phyloP scores from a whole-genome alignment of 1,140 invertebrate species.

The Hylaeus anthracinus region DNA sequence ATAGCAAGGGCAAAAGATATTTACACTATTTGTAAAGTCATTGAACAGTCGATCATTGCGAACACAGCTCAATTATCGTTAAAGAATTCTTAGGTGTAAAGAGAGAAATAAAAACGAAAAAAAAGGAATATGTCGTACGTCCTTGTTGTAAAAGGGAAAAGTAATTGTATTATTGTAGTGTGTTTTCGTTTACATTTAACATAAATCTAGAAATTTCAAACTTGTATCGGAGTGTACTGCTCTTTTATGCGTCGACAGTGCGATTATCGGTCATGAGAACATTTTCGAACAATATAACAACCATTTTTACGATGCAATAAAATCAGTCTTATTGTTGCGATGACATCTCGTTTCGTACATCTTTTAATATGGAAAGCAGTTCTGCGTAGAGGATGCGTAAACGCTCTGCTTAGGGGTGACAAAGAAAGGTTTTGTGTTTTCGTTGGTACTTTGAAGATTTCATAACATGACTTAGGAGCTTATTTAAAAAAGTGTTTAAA shows the following conservation, averaged over 20 bases:
- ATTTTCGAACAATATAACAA: conserved; percentile 6
- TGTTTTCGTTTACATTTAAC: conserved; percentile 38
- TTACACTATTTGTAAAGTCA: conserved; percentile 40
- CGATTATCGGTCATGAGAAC: conserved; percentile 11
- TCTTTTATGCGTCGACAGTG: conserved; percentile 35
- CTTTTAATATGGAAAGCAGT: neutral
- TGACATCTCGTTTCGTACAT: conserved; percentile 20
- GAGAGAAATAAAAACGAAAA: conserved; percentile 1
- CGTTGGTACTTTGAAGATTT: neutral
- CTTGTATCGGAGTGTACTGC: conserved; percentile 22
- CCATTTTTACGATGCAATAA: conserved; percentile 12
- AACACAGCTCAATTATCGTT: conserved; percentile 35
- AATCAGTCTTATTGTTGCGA: conserved; percentile 25
- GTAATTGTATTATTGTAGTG: conserved; percentile 36
- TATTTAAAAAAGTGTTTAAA: neutral
- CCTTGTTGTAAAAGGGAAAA: conserved; percentile 16
- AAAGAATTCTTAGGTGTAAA: conserved; percentile 33
- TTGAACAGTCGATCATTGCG: conserved; percentile 26
- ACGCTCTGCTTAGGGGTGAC: conserved; percentile 41
- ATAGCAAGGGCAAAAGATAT: conserved; percentile 26
- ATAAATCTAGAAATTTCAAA: conserved; percentile 3
- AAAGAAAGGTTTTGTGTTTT: neutral
- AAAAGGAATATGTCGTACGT: neutral
- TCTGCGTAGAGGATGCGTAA: neutral
- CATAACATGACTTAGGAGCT: neutral